phyloP scores from a whole-genome alignment of 1,140 invertebrate species.

The Zaprionus inermis region DNA sequence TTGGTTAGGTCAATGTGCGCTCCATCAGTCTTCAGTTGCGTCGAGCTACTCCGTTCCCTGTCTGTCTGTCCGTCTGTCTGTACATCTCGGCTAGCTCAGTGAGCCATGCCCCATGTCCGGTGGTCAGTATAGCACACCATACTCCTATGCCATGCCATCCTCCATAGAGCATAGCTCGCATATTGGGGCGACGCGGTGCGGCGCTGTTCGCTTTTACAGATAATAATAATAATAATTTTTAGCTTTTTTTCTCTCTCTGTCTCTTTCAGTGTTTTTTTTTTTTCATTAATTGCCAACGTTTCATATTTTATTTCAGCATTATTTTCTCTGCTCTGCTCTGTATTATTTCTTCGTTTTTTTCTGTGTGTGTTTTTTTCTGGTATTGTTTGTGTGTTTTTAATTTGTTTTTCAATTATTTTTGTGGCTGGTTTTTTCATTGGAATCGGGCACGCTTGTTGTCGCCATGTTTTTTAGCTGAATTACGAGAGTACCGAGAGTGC shows the following conservation, averaged over 20 bases:
- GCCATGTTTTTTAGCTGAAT: constrained; percentile 70
- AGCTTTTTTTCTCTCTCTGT: constrained; percentile 29
- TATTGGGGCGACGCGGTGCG: constrained; percentile 31
- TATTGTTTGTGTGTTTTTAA: constrained; percentile 55
- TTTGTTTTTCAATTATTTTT: constrained; percentile 82
- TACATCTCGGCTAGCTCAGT: constrained; percentile 27
- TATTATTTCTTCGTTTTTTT: constrained; percentile 67
- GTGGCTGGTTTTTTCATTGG: constrained; percentile 67
- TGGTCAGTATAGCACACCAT: constrained; percentile 22
- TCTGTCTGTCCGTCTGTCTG: constrained; percentile 5
- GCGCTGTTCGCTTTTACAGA: constrained; percentile 44
- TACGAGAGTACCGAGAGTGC: constrained; percentile 22
- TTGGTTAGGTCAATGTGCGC: constrained; percentile 54
- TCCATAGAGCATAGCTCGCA: neutral
- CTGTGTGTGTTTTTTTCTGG: constrained; percentile 20
- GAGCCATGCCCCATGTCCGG: constrained; percentile 34
- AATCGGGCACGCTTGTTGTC: constrained; percentile 78
- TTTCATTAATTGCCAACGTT: constrained; percentile 79
- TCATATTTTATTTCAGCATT: constrained; percentile 80
- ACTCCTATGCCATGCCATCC: neutral
- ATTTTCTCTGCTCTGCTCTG: constrained; percentile 40
- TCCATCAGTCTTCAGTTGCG: constrained; percentile 27
- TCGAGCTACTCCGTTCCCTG: neutral
- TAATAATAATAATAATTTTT: constrained; percentile 42
- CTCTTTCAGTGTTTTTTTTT: constrained; percentile 39